Percentiles rank a stretch among this genome's conserved stretches.
These are phyloP conservation scores for Euglossa dilemma DNA, from an alignment of 1,140 invertebrate genomes.

Conservation along the genomic window DNA sequence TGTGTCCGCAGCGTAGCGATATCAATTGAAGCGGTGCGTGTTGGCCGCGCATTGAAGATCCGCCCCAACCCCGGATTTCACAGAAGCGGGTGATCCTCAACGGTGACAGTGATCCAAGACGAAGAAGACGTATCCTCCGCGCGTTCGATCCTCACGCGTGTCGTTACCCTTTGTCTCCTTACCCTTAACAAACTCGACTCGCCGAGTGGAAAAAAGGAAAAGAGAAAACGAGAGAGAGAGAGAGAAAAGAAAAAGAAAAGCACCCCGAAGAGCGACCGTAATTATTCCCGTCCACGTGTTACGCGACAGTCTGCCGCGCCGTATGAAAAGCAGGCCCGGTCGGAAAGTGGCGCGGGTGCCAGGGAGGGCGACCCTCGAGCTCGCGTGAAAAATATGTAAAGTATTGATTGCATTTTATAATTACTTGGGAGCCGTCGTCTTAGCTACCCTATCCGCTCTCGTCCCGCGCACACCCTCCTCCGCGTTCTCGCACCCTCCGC, in stretches of 20 bases:
- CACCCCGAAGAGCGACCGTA: background rate
- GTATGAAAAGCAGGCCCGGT: background rate
- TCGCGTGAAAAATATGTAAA: conserved; percentile 83
- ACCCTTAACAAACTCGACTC: conserved; percentile 33
- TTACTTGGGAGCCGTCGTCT: conserved; percentile 83
- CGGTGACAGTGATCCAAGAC: background rate
- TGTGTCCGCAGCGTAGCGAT: background rate
- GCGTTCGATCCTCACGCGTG: background rate
- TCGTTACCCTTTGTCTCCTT: background rate
- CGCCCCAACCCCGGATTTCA: background rate
- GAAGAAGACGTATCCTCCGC: background rate
- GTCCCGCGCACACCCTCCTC: conserved; percentile 65
- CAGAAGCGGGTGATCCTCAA: background rate
- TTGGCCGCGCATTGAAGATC: background rate
- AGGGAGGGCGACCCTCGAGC: conserved; percentile 62
- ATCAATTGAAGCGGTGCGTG: conserved; percentile 16
- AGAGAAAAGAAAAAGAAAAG: background rate
- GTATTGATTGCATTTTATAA: conserved; percentile 84
- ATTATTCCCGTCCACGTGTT: conserved; percentile 54
- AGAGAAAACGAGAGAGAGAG: background rate
- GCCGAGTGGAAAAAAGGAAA: conserved; percentile 44
- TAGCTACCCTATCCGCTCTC: conserved; percentile 78
- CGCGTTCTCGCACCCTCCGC: conserved; percentile 72
- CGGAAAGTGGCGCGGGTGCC: conserved; percentile 46
- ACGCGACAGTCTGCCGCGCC: conserved; percentile 27